These are phyloP conservation scores for Trogon melanurus DNA, from an alignment of 2,113 vertebrate species.

Conservation along the genomic window DNA sequence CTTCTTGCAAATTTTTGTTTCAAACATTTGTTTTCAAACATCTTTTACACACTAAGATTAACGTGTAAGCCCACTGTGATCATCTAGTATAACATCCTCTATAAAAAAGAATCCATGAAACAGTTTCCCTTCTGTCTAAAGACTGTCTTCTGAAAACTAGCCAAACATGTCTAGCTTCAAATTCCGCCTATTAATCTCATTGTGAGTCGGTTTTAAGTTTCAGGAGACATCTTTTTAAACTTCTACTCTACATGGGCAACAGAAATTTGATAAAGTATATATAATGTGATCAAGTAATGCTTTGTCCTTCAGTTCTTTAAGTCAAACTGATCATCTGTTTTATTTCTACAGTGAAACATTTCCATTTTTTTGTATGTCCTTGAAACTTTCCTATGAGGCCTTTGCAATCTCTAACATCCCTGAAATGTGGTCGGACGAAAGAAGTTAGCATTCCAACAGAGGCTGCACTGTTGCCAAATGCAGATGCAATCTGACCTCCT, in stretches of 20 bases:
- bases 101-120: background rate
- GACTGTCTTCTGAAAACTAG: background rate
- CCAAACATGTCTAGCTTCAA: background rate
- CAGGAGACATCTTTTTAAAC: background rate
- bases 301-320: background rate
- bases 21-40: background rate
- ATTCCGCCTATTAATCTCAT: background rate
- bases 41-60: background rate
- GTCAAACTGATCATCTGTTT: background rate
- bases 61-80: background rate
- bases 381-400: background rate
- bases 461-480: background rate
- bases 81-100: background rate
- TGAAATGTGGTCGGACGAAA: background rate
- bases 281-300: background rate
- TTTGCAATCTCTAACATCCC: background rate
- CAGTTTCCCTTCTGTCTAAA: background rate
- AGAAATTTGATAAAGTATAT: background rate
- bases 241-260: background rate
- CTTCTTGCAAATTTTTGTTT: background rate
- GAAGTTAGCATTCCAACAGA: background rate
- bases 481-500: conserved; percentile 31
- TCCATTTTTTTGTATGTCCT: background rate
- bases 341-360: background rate
- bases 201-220: background rate